Evolutionary conservation across 2,113 vertebrate genomes (phyloP).

Genomic region (Origma solitaria): DNA sequence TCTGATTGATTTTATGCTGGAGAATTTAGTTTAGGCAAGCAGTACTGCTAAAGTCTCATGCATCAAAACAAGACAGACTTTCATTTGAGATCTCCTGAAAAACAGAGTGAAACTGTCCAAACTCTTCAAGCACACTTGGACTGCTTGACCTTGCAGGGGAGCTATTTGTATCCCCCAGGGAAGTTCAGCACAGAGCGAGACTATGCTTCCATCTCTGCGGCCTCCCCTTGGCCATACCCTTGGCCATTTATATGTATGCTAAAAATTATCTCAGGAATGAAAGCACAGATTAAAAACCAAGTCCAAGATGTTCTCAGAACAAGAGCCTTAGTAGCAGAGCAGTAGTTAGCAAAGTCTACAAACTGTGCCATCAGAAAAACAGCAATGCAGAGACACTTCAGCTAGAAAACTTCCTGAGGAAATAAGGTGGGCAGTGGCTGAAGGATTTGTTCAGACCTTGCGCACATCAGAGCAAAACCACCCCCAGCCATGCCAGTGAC

Average conservation of each 20-base stretch:
- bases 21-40: slow-evolving; percentile 12
- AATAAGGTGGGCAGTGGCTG: neutral
- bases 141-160: neutral
- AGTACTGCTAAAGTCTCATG: neutral
- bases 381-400: neutral
- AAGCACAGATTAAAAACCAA: neutral
- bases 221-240: neutral
- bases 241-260: neutral
- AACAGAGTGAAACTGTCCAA: neutral
- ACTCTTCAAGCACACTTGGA: neutral
- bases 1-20: slow-evolving; percentile 23
- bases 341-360: neutral
- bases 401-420: neutral
- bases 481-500: neutral
- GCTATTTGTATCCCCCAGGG: neutral
- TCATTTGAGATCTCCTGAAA: neutral
- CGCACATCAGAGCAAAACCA: neutral
- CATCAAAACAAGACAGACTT: neutral
- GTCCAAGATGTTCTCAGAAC: neutral
- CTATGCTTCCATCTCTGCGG: neutral
- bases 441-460: neutral
- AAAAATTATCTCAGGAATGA: neutral
- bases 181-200: neutral
- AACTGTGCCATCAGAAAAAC: neutral
- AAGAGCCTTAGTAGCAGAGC: neutral